These are phyloP conservation scores for Onthophagus sagittarius DNA, from an alignment of 2,888 invertebrate genomes.

Conservation along the genomic window DNA sequence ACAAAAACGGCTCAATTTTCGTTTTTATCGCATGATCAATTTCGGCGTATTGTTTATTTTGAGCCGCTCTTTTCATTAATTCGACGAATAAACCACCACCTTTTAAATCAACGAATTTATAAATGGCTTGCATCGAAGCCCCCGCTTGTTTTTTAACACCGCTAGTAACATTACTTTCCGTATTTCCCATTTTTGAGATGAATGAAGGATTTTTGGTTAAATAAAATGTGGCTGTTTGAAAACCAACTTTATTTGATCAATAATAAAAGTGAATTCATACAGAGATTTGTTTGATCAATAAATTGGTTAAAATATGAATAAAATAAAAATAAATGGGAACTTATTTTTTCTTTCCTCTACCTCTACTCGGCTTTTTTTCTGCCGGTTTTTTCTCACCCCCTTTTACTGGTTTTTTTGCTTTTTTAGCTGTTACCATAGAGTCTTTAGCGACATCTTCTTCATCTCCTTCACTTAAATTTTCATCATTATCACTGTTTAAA, in stretches of 20 bases:
- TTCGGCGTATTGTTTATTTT: conserved; percentile 87
- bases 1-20: conserved; percentile 87
- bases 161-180: conserved; percentile 85
- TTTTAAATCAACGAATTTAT: conserved; percentile 87
- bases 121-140: conserved; percentile 76
- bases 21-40: conserved; percentile 89
- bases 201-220: neutral
- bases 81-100: conserved; percentile 92
- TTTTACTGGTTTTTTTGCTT: conserved; percentile 6
- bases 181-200: conserved; percentile 63
- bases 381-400: neutral
- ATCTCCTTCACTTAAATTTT: conserved; percentile 48
- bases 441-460: conserved; percentile 66
- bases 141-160: conserved; percentile 95
- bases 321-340: neutral
- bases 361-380: conserved; percentile 18
- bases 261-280: neutral
- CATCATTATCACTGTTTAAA: conserved; percentile 45
- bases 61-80: conserved; percentile 86
- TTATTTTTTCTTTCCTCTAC: conserved; percentile 15
- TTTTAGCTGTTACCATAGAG: conserved; percentile 58
- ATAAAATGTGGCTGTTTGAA: neutral
- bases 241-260: neutral
- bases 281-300: conserved; percentile 15
- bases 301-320: neutral